Evolutionary conservation across 2,113 vertebrate species (phyloP), one percentile per base, ranked within the genome.

Genomic region (Hippopotamus amphibius): DNA sequence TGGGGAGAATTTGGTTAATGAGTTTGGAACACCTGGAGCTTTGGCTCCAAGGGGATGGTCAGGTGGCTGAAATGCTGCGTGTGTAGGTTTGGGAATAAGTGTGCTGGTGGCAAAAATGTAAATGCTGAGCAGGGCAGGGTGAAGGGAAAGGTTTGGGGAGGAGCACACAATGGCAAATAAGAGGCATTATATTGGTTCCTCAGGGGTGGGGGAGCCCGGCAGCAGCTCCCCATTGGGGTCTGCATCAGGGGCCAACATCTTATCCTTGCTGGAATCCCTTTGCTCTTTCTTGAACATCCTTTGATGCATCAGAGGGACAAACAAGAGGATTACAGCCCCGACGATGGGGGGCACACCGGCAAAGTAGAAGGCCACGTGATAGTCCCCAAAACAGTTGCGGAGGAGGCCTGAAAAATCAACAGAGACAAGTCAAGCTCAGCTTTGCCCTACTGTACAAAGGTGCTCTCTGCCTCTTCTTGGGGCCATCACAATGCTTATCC

Each of bases 271-370:
- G 0, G 98, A 98, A 96, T 99, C 99, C 93, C 99, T 98, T 9
- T 97, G 98, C 83, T 98, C 98, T 97, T 98, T 98, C 96, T 93
- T 98, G 96, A 99, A 99, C 97, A 99, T 98, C 88, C 98, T 98
- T 97, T 98, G 98, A 90, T 99, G 99, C 79, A 99, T 98, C 97
- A 99, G 98, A 33, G 99, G 99, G 66, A 99, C 99, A 26, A 99
- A 99, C 46, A 99, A 99, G 68, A 99, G 99, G 98, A 99, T 99
- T 87, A 99, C 66, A 12, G 98, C 99, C 1, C 99, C 99, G 6
- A 99, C 97, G 50, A 99, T 99, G 26, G 99, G 99, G 17, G 99
- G 99, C 14, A 99, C 98, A 24, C 99, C 99, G 0, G 99, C 99
- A 74, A 99, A 99, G 96, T 99, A 99, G 99, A 99, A 99, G 88